These are phyloP conservation scores for Zygothrica quintamaculata DNA, from an alignment of 2,888 invertebrate species.

Conservation along the genomic window DNA sequence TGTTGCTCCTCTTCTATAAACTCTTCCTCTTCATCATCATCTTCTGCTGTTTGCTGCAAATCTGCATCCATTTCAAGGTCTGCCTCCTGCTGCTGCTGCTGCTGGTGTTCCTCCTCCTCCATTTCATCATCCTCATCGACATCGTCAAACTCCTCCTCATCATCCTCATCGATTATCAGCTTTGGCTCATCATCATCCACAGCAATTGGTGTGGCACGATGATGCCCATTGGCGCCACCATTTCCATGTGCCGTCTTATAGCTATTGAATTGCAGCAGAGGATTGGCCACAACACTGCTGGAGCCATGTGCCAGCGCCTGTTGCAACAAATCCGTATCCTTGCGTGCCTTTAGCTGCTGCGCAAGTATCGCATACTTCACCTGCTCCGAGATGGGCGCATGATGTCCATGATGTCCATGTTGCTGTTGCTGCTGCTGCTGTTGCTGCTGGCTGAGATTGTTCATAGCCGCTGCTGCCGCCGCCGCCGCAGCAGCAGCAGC, in stretches of 20 bases:
- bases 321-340: slow-evolving; percentile 83
- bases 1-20: slow-evolving; percentile 64
- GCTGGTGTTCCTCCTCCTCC: slow-evolving; percentile 63
- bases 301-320: slow-evolving; percentile 83
- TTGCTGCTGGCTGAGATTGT: slow-evolving; percentile 53
- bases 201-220: slow-evolving; percentile 42
- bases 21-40: slow-evolving; percentile 24
- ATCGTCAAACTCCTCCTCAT: slow-evolving; percentile 72
- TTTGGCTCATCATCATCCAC: slow-evolving; percentile 86
- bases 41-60: slow-evolving; percentile 9
- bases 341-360: slow-evolving; percentile 89
- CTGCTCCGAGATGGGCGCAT: slow-evolving; percentile 86
- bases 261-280: slow-evolving; percentile 53
- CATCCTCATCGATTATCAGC: slow-evolving; percentile 84
- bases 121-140: slow-evolving; percentile 65
- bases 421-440: slow-evolving; percentile 51
- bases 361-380: slow-evolving; percentile 91
- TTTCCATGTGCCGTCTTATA: slow-evolving; percentile 20
- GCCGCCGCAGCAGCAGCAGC: slow-evolving; percentile 62
- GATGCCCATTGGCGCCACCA: slow-evolving; percentile 67
- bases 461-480: slow-evolving; percentile 58
- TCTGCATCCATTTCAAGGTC: slow-evolving; percentile 72
- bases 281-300: slow-evolving; percentile 72
- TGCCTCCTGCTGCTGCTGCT: too few species aligned
- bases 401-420: slow-evolving; percentile 43